These are phyloP conservation scores for Serinus canaria DNA, from an alignment of 2,113 vertebrate genomes.

Conservation along the genomic window DNA sequence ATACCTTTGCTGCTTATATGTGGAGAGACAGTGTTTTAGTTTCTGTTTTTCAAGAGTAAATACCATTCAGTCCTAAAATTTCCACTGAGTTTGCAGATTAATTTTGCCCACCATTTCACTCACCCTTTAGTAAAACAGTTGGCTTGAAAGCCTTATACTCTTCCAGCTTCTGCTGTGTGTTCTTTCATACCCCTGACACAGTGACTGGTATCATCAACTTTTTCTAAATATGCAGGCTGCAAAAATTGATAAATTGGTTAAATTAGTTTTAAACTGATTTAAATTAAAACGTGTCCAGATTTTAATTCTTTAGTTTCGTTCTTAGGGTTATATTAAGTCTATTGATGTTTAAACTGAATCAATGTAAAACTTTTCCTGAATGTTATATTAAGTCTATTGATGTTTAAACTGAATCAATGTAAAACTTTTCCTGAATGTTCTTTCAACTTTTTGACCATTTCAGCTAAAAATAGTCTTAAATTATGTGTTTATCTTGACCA, in stretches of 20 bases:
- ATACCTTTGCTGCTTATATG: background rate
- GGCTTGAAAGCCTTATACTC: background rate
- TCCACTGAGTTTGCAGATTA: background rate
- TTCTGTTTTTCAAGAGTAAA: background rate
- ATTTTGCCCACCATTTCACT: background rate
- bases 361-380: background rate
- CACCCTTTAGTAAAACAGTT: background rate
- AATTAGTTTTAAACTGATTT: slow-evolving; percentile 21
- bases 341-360: slow-evolving; percentile 31
- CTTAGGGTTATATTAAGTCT: background rate
- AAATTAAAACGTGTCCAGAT: slow-evolving; percentile 27
- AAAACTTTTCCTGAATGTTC: background rate
- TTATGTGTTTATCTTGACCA: background rate
- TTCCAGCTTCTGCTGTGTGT: background rate
- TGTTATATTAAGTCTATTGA: slow-evolving; percentile 16
- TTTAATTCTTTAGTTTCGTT: background rate
- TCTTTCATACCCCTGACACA: background rate
- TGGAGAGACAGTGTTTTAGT: background rate
- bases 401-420: slow-evolving; percentile 21
- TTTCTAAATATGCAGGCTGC: background rate
- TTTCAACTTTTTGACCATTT: background rate
- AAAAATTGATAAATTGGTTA: background rate
- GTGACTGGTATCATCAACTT: background rate
- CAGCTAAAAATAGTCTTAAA: background rate
- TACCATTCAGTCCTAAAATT: background rate